A percentile compares a stretch with the other conserved stretches of the same genome.
Evolutionary conservation across 2,888 invertebrate species (phyloP).

Genomic region (Lithosia quadra): DNA sequence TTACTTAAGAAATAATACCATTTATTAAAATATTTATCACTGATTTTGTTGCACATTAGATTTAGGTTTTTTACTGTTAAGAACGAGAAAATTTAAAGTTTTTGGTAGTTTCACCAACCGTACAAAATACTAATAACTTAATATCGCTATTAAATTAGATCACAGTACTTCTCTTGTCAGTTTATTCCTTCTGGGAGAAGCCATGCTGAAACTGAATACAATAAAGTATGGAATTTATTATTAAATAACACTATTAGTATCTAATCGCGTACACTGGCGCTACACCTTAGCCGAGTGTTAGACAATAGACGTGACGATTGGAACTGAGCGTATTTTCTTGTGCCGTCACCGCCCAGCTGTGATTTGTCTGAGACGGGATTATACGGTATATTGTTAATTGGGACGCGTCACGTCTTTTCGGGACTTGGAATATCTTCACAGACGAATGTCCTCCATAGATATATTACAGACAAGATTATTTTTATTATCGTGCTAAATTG

Average conservation of each 20-base stretch:
- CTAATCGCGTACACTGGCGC: conserved; percentile 13
- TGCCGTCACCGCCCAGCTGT: conserved; percentile 26
- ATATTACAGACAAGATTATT: not conserved
- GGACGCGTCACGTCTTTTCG: not conserved
- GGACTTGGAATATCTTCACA: not conserved
- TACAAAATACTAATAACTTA: not conserved
- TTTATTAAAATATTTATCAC: too few relatives aligned
- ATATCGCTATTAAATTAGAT: not conserved
- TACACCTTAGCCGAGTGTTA: conserved; percentile 18
- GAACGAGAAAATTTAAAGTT: too few relatives aligned
- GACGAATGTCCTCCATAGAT: not conserved
- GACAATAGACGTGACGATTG: conserved; percentile 47
- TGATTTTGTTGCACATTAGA: too few relatives aligned
- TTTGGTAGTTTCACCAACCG: not conserved
- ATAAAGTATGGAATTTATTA: not conserved
- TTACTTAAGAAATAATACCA: too few relatives aligned
- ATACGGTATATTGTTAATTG: conserved; percentile 29
- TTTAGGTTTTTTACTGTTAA: too few relatives aligned
- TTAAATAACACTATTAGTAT: not conserved
- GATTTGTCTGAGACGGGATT: conserved; percentile 36
- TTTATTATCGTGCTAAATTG: not conserved
- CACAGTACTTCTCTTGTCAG: not conserved
- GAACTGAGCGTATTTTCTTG: conserved; percentile 44
- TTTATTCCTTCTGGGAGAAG: not conserved
- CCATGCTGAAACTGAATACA: not conserved